Conservation (phyloP, 2,113 vertebrate genomes). For the Vidua macroura region DNA sequence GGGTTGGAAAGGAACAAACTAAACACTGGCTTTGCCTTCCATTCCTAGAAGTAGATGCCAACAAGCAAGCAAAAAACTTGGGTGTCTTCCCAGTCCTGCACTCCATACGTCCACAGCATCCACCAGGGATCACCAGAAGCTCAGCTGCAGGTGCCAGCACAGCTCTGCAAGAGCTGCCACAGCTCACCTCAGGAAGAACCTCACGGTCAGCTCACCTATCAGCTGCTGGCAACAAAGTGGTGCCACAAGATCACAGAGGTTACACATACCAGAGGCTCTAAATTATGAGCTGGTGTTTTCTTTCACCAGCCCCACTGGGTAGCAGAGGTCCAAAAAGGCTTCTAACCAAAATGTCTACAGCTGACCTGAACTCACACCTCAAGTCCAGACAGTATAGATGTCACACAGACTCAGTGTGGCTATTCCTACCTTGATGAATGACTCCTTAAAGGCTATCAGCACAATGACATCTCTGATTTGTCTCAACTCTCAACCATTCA, state of each 20-base stretch:
- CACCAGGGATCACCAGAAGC: background rate
- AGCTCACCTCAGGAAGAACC: background rate
- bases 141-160: background rate
- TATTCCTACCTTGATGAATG: background rate
- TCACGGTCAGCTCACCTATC: fast-evolving
- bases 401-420: background rate
- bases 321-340: background rate
- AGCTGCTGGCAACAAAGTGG: background rate
- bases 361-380: background rate
- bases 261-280: background rate
- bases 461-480: background rate
- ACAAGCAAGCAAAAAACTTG: background rate
- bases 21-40: background rate
- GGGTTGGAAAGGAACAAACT: background rate
- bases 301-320: background rate
- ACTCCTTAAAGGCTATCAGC: background rate
- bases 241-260: fast-evolving
- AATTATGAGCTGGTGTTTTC: background rate
- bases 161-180: background rate
- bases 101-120: background rate
- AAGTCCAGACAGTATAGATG: background rate
- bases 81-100: background rate
- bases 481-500: background rate
- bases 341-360: background rate
- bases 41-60: background rate